Evolutionary conservation across 2,113 vertebrate species (phyloP), one percentile per base, ranked within the genome.

Genomic region (Thunnus thynnus): DNA sequence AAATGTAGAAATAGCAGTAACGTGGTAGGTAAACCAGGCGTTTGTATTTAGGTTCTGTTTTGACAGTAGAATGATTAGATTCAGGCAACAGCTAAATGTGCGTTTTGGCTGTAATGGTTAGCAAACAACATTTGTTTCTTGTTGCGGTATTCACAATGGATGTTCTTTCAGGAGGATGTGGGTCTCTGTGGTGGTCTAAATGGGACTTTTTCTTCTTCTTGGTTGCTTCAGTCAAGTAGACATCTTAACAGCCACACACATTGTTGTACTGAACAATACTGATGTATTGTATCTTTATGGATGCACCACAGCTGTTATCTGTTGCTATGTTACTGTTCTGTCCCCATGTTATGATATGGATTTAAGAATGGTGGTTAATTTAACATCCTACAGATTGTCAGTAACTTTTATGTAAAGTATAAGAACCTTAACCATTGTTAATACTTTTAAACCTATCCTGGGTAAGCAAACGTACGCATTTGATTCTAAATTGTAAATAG

Each of bases 1-100:
- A 30, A 78, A 71, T 76, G 57, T 80, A 87, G 83, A 64, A 63
- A 54, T 61, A 72, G 65, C 57, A 60, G 66, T 66, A 9, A 56
- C 57, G 77, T 54, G 79, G 82, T 81, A 76, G 68, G 82, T 78
- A 51, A 67, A 51, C 3, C 14, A 47, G 32, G 10, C 3, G 3
- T 36, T 69, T 48, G 36, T 16, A 44, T 52, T 47, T n/a, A 25
- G 36, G 9, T 1, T 67, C 20, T 52, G n/a, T 54, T 62, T 55
- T 55, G 62, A 78, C 25, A 36, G 46, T 52, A 50, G 14, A 27
- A 30, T 50, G 56, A 58, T 67, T 46, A 3, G 5, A 77, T 18
- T 75, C 46, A 52, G 52, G 1, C 54, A 14, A 46, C 57, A 79
- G 54, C 52, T 13, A 16, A 65, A 54, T 36, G 71, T 30, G 85